These are phyloP conservation scores for Eira barbara DNA, from an alignment of 2,113 vertebrate species.

Conservation along the genomic window DNA sequence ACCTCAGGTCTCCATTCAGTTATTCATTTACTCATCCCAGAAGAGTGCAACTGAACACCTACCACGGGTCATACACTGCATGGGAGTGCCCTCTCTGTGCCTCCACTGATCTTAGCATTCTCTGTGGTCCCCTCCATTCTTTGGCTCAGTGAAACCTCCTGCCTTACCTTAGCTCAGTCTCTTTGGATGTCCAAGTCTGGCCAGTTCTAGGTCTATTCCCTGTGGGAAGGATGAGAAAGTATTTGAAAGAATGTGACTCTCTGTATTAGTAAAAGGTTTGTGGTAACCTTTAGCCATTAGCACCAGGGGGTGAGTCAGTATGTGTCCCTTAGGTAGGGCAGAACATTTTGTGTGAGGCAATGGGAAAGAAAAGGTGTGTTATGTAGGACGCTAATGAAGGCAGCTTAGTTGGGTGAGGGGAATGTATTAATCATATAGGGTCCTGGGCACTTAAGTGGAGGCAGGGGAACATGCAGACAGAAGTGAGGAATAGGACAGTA, in stretches of 20 bases:
- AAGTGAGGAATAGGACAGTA: not conserved
- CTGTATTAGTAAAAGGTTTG: not conserved
- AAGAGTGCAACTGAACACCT: not conserved
- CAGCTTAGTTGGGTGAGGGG: not conserved
- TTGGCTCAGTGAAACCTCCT: not conserved
- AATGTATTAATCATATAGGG: not conserved
- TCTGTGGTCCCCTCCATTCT: not conserved
- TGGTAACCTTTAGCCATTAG: not conserved
- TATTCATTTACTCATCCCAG: not conserved
- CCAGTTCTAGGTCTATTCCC: not conserved
- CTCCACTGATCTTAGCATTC: not conserved
- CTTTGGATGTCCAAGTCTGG: not conserved
- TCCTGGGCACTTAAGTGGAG: not conserved
- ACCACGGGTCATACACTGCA: not conserved
- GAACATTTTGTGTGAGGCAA: not conserved
- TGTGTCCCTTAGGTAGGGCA: not conserved
- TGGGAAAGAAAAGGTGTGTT: not conserved
- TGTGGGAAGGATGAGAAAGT: not conserved
- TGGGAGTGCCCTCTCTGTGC: not conserved
- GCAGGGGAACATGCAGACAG: not conserved
- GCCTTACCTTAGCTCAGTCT: not conserved
- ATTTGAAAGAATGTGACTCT: not conserved
- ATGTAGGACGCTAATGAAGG: not conserved
- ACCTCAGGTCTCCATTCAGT: not conserved
- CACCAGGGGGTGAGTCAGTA: not conserved